Conservation (phyloP, 2,113 vertebrate species). For the Meles meles region DNA sequence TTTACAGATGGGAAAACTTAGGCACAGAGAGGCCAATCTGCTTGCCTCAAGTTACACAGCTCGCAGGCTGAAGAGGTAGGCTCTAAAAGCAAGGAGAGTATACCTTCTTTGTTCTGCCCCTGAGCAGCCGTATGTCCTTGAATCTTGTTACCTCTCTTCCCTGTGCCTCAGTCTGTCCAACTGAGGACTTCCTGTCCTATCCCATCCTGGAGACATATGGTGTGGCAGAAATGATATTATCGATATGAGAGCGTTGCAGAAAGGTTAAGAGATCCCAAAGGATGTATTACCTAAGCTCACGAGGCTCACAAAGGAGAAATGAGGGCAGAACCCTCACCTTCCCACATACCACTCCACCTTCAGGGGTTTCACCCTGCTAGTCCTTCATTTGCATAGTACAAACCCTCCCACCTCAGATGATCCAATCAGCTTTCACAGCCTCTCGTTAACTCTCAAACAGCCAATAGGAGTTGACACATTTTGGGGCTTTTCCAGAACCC, state of each 20-base stretch:
- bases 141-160: background rate
- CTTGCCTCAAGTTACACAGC: background rate
- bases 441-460: background rate
- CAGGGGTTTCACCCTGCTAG: background rate
- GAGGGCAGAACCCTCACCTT: background rate
- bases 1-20: background rate
- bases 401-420: background rate
- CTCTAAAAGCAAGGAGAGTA: background rate
- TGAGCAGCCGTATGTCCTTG: background rate
- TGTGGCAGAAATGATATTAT: background rate
- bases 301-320: background rate
- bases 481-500: background rate
- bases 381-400: background rate
- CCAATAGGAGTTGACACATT: background rate
- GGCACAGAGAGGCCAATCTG: background rate
- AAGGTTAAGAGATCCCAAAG: background rate
- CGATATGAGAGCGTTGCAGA: background rate
- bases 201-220: background rate
- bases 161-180: background rate
- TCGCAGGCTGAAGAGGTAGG: background rate
- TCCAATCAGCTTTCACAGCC: background rate
- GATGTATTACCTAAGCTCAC: no score
- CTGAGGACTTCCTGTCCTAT: background rate
- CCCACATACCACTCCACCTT: background rate
- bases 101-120: background rate